Evolutionary conservation across 2,888 invertebrate genomes (phyloP).

Genomic region (Sinodicranocentrus sp.): DNA sequence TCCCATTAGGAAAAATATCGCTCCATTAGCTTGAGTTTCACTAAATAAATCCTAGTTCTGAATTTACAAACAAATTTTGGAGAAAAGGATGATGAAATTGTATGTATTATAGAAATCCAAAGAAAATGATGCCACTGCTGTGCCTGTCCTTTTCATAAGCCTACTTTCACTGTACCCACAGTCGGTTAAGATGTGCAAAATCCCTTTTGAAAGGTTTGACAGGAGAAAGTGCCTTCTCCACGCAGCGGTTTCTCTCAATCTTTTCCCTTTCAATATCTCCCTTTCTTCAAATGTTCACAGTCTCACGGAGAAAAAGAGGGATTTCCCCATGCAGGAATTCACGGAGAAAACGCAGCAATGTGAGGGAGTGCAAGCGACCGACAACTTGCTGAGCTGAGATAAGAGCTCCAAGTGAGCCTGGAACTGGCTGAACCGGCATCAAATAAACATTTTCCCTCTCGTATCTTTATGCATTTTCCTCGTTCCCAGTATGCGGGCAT

Average conservation of each 20-base stretch:
- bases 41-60: not conserved
- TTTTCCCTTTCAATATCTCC: slow-evolving; percentile 14
- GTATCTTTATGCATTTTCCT: slow-evolving; percentile 39
- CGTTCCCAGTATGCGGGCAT: slow-evolving; percentile 30
- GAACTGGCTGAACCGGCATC: slow-evolving; percentile 63
- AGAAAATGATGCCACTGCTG: not conserved
- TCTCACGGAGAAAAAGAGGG: not conserved
- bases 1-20: too few relatives aligned
- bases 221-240: slow-evolving; percentile 14
- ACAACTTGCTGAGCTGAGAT: slow-evolving; percentile 67
- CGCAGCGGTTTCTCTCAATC: slow-evolving; percentile 16
- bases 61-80: slow-evolving; percentile 20
- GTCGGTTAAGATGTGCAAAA: slow-evolving; percentile 42
- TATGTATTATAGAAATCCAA: not conserved
- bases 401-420: slow-evolving; percentile 64
- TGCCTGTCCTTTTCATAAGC: slow-evolving; percentile 7
- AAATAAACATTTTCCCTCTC: slow-evolving; percentile 62
- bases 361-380: slow-evolving; percentile 34
- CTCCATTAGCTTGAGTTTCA: slow-evolving; percentile 1
- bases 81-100: not conserved
- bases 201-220: slow-evolving; percentile 57
- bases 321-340: not conserved
- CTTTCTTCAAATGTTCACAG: slow-evolving; percentile 9
- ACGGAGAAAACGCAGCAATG: slow-evolving; percentile 10
- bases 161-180: slow-evolving; percentile 47